These are phyloP conservation scores for Phorcus lineatus DNA, from an alignment of 2,888 invertebrate genomes.

Conservation along the genomic window DNA sequence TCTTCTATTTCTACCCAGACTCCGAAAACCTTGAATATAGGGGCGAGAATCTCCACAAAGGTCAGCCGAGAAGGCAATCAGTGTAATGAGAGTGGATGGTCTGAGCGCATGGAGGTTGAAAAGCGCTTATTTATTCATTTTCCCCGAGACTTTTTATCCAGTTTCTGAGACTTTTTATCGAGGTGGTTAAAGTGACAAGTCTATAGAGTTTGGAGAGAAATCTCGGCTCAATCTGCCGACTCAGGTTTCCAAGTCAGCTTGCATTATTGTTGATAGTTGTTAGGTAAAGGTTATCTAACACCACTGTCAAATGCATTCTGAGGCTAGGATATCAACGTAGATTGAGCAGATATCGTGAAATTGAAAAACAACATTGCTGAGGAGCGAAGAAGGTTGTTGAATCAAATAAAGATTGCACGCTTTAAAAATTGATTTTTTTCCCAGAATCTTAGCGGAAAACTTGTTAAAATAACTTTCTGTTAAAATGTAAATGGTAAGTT, in stretches of 20 bases:
- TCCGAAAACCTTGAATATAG: neutral
- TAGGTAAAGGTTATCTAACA: constrained; percentile 7
- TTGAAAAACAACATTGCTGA: too few species aligned
- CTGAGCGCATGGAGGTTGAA: neutral
- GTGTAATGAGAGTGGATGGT: neutral
- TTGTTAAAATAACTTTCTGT: too few species aligned
- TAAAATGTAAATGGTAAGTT: too few species aligned
- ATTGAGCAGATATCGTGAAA: too few species aligned
- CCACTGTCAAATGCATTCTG: neutral
- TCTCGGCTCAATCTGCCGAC: neutral
- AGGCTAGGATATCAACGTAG: neutral
- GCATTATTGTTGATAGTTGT: constrained; percentile 6
- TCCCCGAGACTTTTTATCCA: neutral
- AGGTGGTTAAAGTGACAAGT: neutral
- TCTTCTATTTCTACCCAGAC: neutral
- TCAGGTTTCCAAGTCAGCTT: neutral
- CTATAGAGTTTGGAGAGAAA: neutral
- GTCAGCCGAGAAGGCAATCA: neutral
- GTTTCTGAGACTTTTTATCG: neutral
- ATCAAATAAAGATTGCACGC: too few species aligned
- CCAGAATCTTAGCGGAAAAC: too few species aligned
- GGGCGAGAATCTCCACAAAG: neutral
- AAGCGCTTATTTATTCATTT: neutral
- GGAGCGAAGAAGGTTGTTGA: too few species aligned
- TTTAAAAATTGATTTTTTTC: too few species aligned